Conservation (phyloP, 64 coral and sea anemone species). For the Pocillopora damicornis region DNA sequence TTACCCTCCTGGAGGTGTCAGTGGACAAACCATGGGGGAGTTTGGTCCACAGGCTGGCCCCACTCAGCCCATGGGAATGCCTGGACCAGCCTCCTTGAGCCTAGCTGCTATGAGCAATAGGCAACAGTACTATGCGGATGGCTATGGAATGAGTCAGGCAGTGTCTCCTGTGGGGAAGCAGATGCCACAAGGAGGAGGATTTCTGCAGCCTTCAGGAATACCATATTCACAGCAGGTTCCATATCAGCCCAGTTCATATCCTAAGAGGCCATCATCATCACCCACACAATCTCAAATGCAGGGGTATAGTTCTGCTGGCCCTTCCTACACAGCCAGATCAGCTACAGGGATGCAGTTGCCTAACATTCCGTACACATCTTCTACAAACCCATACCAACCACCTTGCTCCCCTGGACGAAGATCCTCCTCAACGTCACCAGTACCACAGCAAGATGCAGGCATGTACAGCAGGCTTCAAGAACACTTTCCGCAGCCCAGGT, state of each 20-base stretch:
- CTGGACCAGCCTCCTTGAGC: constrained; percentile 41
- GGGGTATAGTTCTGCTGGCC: constrained; percentile 6
- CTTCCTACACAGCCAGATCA: constrained; percentile 46
- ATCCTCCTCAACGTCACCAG: constrained; percentile 28
- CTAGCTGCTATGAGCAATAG: constrained; percentile 31
- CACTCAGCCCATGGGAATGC: constrained; percentile 7
- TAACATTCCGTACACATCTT: constrained; percentile 24
- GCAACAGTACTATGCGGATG: constrained; percentile 48
- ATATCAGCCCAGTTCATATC: constrained; percentile 27
- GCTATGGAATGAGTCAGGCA: constrained; percentile 19
- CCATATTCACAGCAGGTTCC: constrained; percentile 21
- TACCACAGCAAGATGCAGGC: constrained; percentile 32
- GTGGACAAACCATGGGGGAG: constrained; percentile 8
- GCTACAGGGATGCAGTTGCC: constrained; percentile 20
- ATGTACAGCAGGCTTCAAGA: constrained; percentile 15
- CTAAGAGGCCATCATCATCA: constrained; percentile 34
- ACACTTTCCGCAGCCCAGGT: constrained; percentile 29
- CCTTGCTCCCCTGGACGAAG: constrained; percentile 14
- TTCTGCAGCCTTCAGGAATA: constrained; percentile 16
- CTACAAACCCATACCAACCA: constrained; percentile 37
- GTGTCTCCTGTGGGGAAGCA: constrained; percentile 41
- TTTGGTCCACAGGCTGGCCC: constrained; percentile 33
- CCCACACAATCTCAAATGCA: constrained; percentile 38
- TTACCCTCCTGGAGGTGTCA: constrained; percentile 23
- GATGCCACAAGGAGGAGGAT: constrained; percentile 37